These are phyloP conservation scores for Apis florea DNA, from an alignment of 1,140 invertebrate species.

Conservation along the genomic window DNA sequence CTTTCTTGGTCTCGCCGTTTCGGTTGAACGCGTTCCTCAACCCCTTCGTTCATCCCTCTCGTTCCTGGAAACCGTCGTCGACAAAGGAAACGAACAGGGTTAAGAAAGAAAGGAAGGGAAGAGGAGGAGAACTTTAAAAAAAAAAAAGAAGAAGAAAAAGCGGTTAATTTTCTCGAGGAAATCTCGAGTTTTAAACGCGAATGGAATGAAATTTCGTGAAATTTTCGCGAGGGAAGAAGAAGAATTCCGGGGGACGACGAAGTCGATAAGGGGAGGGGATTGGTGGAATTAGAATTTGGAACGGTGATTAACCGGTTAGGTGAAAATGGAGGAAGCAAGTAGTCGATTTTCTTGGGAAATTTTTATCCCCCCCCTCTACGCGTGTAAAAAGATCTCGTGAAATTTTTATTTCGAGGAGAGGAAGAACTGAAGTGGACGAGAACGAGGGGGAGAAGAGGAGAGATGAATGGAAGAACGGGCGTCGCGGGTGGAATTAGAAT, in stretches of 20 bases:
- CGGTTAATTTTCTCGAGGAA: not conserved
- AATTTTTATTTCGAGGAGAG: too few relatives aligned
- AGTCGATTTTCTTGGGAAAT: too few relatives aligned
- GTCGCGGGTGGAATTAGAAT: too few relatives aligned
- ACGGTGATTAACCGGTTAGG: too few relatives aligned
- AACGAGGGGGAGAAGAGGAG: too few relatives aligned
- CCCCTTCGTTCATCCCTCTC: not conserved
- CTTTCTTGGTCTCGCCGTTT: not conserved
- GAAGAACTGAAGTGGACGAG: too few relatives aligned
- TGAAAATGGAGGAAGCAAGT: too few relatives aligned
- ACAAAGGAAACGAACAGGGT: not conserved
- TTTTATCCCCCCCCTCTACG: too few relatives aligned
- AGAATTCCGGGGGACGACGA: not conserved
- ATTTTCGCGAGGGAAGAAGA: constrained; percentile 31
- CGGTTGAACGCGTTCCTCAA: constrained; percentile 16
- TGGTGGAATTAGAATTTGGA: not conserved
- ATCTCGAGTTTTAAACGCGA: constrained; percentile 1
- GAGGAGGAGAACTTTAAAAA: not conserved
- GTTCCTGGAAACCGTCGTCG: too few relatives aligned
- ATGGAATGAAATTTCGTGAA: constrained; percentile 43
- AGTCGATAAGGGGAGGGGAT: not conserved
- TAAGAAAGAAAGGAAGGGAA: not conserved
- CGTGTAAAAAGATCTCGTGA: too few relatives aligned
- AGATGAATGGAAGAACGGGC: too few relatives aligned
- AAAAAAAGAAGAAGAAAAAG: not conserved